phyloP scores from a whole-genome alignment of 2,113 vertebrate genomes.

The Tylochromis polylepis region DNA sequence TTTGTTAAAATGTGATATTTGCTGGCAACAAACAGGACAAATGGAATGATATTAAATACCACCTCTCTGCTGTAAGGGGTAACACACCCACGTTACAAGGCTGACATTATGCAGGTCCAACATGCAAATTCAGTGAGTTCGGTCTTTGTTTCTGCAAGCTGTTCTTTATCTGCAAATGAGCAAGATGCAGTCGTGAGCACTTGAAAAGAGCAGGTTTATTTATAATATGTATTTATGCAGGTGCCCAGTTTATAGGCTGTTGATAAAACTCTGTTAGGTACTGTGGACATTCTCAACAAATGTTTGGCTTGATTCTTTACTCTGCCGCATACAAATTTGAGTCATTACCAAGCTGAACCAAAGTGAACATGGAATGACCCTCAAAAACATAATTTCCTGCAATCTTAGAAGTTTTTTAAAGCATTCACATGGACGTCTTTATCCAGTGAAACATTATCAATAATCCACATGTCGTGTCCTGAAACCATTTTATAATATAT shows the following conservation, averaged over 20 bases:
- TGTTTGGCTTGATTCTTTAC: not conserved
- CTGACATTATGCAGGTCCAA: not conserved
- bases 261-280: not conserved
- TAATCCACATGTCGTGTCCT: not conserved
- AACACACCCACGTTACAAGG: not conserved
- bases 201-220: not conserved
- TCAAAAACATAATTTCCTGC: not conserved
- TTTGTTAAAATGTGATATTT: not conserved
- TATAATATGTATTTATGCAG: not conserved
- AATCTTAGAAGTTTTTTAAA: not conserved
- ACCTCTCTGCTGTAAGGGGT: not conserved
- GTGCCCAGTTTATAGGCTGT: not conserved
- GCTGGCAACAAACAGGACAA: not conserved
- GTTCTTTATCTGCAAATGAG: not conserved
- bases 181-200: not conserved
- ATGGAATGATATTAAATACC: not conserved
- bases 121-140: not conserved
- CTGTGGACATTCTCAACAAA: not conserved
- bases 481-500: not conserved
- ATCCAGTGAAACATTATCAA: not conserved
- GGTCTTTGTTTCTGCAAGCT: not conserved
- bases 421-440: not conserved
- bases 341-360: not conserved
- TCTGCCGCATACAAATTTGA: not conserved
- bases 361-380: not conserved